These are phyloP conservation scores for Stichodactyla mertensii DNA, from an alignment of 64 coral and sea anemone genomes.

Conservation along the genomic window DNA sequence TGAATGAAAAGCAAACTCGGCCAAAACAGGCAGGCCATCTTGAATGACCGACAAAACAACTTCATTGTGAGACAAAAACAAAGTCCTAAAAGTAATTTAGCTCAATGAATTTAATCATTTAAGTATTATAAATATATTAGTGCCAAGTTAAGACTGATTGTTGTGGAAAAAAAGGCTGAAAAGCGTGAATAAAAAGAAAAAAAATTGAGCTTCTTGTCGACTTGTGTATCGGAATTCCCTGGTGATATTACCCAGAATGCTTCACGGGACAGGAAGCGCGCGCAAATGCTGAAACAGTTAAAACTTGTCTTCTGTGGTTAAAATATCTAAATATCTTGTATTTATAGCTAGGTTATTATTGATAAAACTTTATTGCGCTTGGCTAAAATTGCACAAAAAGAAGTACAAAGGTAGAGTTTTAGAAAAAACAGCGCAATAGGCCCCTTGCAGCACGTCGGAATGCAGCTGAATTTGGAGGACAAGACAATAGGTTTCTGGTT, in stretches of 20 bases:
- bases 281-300: not conserved
- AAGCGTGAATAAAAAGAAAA: not conserved
- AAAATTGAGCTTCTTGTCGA: not conserved
- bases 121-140: not conserved
- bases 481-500: too few species aligned
- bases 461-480: too few species aligned
- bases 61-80: not conserved
- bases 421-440: too few species aligned
- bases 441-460: too few species aligned
- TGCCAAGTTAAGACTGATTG: not conserved
- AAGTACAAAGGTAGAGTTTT: not conserved
- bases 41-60: not conserved
- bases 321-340: too few species aligned
- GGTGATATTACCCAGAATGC: slow-evolving; percentile 7
- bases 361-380: too few species aligned
- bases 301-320: not conserved
- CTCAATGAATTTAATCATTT: not conserved
- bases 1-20: not conserved
- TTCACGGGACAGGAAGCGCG: not conserved
- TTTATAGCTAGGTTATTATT: too few species aligned
- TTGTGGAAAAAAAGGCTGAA: not conserved
- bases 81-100: not conserved
- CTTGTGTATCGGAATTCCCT: slow-evolving; percentile 5
- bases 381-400: not conserved
- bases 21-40: not conserved